Percentiles rank a stretch among this genome's conserved stretches.
phyloP scores from a whole-genome alignment of 2,113 vertebrate genomes.

The Ciconia boyciana region DNA sequence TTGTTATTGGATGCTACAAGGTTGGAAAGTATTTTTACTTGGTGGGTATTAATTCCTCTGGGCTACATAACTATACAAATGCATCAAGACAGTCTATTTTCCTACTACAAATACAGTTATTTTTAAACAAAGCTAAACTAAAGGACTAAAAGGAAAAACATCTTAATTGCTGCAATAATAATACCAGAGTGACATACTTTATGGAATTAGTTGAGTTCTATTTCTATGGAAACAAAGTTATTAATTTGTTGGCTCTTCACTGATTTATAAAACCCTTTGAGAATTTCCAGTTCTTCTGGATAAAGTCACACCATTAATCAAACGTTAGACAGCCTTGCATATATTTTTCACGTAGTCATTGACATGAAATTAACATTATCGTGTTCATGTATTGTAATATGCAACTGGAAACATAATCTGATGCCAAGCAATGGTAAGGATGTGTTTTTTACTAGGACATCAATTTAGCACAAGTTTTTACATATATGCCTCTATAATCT shows the following conservation, averaged over 20 bases:
- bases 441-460: background rate
- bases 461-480: background rate
- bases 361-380: background rate
- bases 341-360: background rate
- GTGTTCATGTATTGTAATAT: background rate
- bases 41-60: background rate
- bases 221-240: background rate
- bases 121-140: conserved; percentile 1
- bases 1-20: background rate
- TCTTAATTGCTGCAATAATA: background rate
- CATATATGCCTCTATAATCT: background rate
- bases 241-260: background rate
- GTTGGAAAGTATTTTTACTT: background rate
- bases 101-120: background rate
- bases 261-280: background rate
- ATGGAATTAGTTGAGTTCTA: background rate
- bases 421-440: background rate
- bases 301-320: background rate
- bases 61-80: background rate
- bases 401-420: background rate
- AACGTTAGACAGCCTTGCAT: background rate
- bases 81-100: background rate
- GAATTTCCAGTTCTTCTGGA: background rate
- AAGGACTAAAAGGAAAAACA: background rate
- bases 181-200: background rate